These are phyloP conservation scores for Umimayanthus chanpuru DNA, from an alignment of 92 coral and sea anemone genomes.

Conservation along the genomic window DNA sequence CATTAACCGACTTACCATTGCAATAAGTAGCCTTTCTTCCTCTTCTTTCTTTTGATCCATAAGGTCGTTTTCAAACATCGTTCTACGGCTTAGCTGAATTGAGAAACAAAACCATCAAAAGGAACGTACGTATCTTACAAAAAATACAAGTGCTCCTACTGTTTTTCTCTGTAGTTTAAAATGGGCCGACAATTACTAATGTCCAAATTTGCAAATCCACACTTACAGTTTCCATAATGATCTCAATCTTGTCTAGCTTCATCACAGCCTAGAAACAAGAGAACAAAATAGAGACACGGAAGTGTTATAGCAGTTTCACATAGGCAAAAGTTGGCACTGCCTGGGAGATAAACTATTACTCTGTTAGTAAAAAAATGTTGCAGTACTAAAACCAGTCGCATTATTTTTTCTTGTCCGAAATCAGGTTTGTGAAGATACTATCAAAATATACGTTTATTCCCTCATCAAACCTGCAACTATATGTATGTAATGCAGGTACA, in stretches of 20 bases:
- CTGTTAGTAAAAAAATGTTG: not conserved
- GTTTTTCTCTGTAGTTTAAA: not conserved
- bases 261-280: conserved; percentile 80
- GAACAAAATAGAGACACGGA: not conserved
- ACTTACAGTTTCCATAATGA: conserved; percentile 85
- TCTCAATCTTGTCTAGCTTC: conserved; percentile 92
- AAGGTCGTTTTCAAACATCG: conserved; percentile 90
- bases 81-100: conserved; percentile 65
- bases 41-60: conserved; percentile 97
- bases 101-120: not conserved
- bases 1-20: conserved; percentile 50
- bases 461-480: too few relatives aligned
- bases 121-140: not conserved
- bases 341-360: too few relatives aligned
- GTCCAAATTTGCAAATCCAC: not conserved
- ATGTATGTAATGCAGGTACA: too few relatives aligned
- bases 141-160: not conserved
- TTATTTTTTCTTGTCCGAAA: too few relatives aligned
- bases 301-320: not conserved
- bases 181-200: not conserved
- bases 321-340: too few relatives aligned
- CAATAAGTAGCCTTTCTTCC: conserved; percentile 83
- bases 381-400: too few relatives aligned
- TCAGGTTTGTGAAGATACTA: too few relatives aligned
- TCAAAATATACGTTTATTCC: too few relatives aligned